Evolutionary conservation across 2,113 vertebrate genomes (phyloP).

Genomic region (Hippotragus niger): DNA sequence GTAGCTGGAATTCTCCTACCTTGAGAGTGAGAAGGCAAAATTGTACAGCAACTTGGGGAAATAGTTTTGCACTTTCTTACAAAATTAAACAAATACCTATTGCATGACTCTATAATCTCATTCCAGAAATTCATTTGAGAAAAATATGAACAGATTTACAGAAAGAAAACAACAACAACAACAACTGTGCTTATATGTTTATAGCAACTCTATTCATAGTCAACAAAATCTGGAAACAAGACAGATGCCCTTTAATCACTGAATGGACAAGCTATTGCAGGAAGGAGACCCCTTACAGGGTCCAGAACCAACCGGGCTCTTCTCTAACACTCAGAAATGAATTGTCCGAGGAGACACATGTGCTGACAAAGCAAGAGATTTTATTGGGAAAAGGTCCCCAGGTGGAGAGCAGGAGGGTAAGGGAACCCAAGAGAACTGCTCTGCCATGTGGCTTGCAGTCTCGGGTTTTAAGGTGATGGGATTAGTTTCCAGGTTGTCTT

Average conservation of each 20-base stretch:
- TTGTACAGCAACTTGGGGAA: background rate
- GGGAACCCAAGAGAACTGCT: background rate
- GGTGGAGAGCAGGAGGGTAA: background rate
- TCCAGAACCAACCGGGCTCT: background rate
- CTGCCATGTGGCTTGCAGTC: background rate
- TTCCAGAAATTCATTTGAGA: background rate
- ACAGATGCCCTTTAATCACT: background rate
- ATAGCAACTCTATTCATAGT: background rate
- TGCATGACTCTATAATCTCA: background rate
- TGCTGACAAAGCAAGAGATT: background rate
- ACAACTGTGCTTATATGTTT: background rate
- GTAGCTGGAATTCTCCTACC: background rate
- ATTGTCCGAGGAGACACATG: background rate
- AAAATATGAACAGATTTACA: background rate
- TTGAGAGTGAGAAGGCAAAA: background rate
- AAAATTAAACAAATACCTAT: background rate
- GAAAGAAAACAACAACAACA: background rate
- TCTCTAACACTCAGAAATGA: background rate
- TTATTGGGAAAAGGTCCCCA: accelerated
- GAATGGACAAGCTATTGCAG: background rate
- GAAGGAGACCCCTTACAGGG: background rate
- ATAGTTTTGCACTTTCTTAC: background rate
- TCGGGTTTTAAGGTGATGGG: background rate
- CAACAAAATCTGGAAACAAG: background rate
- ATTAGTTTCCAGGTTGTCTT: background rate